Evolutionary conservation across 2,797 vertebrate species (phyloP), one percentile per base, ranked within the genome.

Genomic region (Clarias pachynema): DNA sequence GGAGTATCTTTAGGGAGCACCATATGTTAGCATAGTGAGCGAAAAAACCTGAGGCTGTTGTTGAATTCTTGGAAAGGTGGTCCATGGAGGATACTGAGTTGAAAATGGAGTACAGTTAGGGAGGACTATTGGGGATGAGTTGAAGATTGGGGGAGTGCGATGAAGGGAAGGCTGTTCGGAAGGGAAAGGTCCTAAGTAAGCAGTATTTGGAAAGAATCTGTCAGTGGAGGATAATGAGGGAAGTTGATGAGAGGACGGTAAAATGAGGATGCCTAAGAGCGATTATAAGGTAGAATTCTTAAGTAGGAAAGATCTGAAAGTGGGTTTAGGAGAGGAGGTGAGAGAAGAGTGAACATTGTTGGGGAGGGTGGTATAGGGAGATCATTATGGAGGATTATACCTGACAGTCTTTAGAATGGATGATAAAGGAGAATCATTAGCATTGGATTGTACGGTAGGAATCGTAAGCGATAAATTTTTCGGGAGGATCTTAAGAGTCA

Each of bases 161-260:
- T 82, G 22, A 34, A 69, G 65, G 34, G 37, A 26, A 15, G 34
- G 26, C 24, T 22, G 37, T 49, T 20, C 0, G 31, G 18, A 22
- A 14, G 49, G 75, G 20, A 40, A 79, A 40, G 57, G 34, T 79
- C 53, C 10, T 37, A n/a, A 62, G 24, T 79, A 40, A 40, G 57
- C 24, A n/a, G 40, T 44, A 16, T 34, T 60, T 59, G 16, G 62
- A 62, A 65, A 49, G 37, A n/a, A 24, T 34, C 70, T 82, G 29
- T 80, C 8, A 14, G 24, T 57, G 66, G 14, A 24, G 53, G 53
- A 59, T 82, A 82, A 82, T 18, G 66, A 69, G 53, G 60, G 31
- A 37, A 40, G 53, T 20, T 68, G 79, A 31, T 60, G 14, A 3
- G 57, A n/a, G 34, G 31, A 62, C 34, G 24, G 57, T 49, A 2